Percentiles rank a stretch among this genome's conserved stretches.
Evolutionary conservation across 1,140 invertebrate species (phyloP).

Genomic region (Colletes gigas): DNA sequence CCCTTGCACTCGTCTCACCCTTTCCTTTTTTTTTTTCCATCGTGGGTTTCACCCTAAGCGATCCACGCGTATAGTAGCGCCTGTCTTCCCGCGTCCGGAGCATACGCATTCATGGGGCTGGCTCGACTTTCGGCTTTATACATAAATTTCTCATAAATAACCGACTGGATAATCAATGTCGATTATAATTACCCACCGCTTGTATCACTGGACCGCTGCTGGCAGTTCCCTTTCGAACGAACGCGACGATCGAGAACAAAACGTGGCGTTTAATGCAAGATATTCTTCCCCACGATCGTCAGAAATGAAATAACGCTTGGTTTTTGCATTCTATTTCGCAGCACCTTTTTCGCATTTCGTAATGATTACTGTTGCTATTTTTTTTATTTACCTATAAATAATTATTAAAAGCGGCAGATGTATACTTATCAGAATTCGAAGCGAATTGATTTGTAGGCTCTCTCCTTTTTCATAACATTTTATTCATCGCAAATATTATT

Average conservation of each 20-base stretch:
- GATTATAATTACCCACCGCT: conserved; percentile 69
- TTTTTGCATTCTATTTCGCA: not conserved
- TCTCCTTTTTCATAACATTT: too few relatives aligned
- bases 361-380: too few relatives aligned
- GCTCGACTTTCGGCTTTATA: conserved; percentile 63
- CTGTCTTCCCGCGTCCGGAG: conserved; percentile 18
- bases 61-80: conserved; percentile 12
- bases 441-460: too few relatives aligned
- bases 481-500: too few relatives aligned
- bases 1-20: conserved; percentile 5
- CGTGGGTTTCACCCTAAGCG: conserved; percentile 28
- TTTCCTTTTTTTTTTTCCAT: conserved; percentile 12
- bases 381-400: too few relatives aligned
- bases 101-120: not conserved
- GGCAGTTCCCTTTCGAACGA: conserved; percentile 9
- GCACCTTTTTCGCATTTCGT: not conserved
- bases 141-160: conserved; percentile 75
- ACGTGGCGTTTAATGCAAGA: not conserved
- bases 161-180: conserved; percentile 67
- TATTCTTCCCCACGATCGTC: not conserved
- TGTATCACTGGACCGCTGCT: conserved; percentile 50
- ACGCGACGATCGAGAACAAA: conserved; percentile 13
- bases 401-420: too few relatives aligned
- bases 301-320: not conserved
- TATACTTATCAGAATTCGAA: too few relatives aligned